Percentiles rank a stretch among this genome's conserved stretches.
These are phyloP conservation scores for Temnopleurus reevesii DNA, from an alignment of 53 echinoderm and acorn worm species.

Conservation along the genomic window DNA sequence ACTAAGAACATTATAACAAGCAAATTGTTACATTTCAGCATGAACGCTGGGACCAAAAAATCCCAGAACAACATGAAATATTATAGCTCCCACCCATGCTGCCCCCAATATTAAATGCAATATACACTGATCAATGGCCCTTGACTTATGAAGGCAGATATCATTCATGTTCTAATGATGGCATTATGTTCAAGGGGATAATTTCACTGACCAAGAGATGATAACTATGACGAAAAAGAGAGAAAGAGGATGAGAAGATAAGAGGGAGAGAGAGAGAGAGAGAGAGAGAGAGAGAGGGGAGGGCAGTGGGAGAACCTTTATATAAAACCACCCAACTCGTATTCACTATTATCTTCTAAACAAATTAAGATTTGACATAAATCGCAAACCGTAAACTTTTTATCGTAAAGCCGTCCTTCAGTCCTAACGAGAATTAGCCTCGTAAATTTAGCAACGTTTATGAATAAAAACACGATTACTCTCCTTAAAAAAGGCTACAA, in stretches of 20 bases:
- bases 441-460: conserved; percentile 36
- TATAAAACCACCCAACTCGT: conserved; percentile 31
- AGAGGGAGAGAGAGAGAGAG: neutral
- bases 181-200: neutral
- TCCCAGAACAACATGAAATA: neutral
- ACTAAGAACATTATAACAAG: neutral
- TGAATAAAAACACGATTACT: conserved; percentile 4
- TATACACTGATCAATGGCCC: neutral
- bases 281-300: neutral
- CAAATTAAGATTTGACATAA: neutral
- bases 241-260: neutral
- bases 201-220: neutral
- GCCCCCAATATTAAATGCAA: neutral
- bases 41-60: neutral
- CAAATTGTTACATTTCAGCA: neutral
- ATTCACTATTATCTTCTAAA: neutral
- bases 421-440: neutral
- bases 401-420: neutral
- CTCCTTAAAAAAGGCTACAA: neutral
- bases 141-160: neutral
- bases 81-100: conserved; percentile 21
- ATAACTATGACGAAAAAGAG: neutral
- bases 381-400: neutral
- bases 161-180: conserved; percentile 24
- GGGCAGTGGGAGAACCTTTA: neutral